Percentiles rank a stretch among this genome's conserved stretches.
Evolutionary conservation across 2,888 invertebrate genomes (phyloP).

Genomic region (Petrophora chlorosata): DNA sequence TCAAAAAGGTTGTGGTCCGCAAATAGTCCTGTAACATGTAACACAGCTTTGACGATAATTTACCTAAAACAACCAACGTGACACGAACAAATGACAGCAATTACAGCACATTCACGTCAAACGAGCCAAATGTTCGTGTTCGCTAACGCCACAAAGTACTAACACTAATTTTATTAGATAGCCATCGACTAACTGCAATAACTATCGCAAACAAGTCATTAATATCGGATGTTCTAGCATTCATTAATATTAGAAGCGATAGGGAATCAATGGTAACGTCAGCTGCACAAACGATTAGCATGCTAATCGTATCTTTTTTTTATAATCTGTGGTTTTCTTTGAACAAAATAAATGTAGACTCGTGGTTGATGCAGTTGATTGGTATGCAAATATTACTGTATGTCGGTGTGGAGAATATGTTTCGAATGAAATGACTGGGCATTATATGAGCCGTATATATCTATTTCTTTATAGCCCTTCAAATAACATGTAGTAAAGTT

Average conservation of each 20-base stretch:
- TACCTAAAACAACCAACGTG: constrained; percentile 2
- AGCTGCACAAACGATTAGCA: neutral
- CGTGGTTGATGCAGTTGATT: too few relatives aligned
- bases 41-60: neutral
- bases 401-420: too few relatives aligned
- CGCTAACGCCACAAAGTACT: neutral
- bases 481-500: too few relatives aligned
- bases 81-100: constrained; percentile 4
- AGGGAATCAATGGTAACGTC: constrained; percentile 33
- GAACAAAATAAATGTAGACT: too few relatives aligned
- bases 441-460: too few relatives aligned
- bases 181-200: constrained; percentile 9
- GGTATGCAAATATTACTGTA: too few relatives aligned
- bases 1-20: too few relatives aligned
- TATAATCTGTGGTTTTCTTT: too few relatives aligned
- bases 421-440: too few relatives aligned
- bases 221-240: constrained; percentile 20
- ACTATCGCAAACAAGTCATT: constrained; percentile 23
- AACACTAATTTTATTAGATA: constrained; percentile 24
- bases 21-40: too few relatives aligned
- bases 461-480: too few relatives aligned
- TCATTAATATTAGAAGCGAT: constrained; percentile 22
- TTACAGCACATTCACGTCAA: constrained; percentile 7
- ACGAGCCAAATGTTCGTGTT: neutral
- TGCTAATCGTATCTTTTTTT: neutral